phyloP scores from a whole-genome alignment of 2,888 invertebrate species.

The Sminthurides aquaticus region DNA sequence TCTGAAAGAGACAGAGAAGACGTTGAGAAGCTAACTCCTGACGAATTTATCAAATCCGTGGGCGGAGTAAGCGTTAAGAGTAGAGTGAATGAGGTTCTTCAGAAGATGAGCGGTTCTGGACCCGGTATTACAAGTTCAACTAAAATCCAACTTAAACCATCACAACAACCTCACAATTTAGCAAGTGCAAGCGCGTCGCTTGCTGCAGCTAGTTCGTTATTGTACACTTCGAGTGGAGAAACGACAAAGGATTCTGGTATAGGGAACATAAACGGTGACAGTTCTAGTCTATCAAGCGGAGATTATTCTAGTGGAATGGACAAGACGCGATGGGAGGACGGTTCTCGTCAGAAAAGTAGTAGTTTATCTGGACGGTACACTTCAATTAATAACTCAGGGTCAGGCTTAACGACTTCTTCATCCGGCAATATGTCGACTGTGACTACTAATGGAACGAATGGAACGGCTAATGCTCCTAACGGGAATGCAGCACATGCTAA shows the following conservation, averaged over 20 bases:
- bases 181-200: conserved; percentile 39
- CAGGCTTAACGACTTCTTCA: conserved; percentile 8
- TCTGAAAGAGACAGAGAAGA: not conserved
- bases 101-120: conserved; percentile 17
- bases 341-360: conserved; percentile 37
- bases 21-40: not conserved
- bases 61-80: conserved; percentile 11
- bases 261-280: not conserved
- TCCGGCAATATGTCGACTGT: conserved; percentile 1
- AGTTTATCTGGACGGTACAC: conserved; percentile 38
- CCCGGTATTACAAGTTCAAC: conserved; percentile 1
- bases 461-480: conserved; percentile 18
- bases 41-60: conserved; percentile 13
- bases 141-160: not conserved
- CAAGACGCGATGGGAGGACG: conserved; percentile 40
- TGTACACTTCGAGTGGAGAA: conserved; percentile 29
- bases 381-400: conserved; percentile 23
- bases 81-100: conserved; percentile 20
- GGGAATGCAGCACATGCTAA: conserved; percentile 36
- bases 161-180: conserved; percentile 31
- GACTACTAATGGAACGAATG: conserved; percentile 28
- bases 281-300: not conserved
- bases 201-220: conserved; percentile 36
- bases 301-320: conserved; percentile 27
- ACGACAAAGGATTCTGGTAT: not conserved